phyloP scores from a whole-genome alignment of 2,888 invertebrate genomes.

The Asteroscopus sphinx region DNA sequence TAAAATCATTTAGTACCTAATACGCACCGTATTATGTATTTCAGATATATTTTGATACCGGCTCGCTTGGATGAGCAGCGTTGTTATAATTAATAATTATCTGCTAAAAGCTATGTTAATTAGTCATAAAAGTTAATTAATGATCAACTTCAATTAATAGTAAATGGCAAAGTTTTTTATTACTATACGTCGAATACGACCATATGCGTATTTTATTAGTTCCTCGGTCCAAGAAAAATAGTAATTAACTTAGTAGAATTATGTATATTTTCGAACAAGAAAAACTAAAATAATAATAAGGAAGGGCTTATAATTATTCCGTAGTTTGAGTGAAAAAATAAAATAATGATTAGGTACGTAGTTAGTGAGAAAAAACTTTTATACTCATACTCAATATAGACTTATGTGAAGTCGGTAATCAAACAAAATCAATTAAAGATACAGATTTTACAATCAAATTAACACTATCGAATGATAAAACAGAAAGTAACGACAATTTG shows the following conservation, averaged over 20 bases:
- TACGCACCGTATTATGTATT: too few relatives aligned
- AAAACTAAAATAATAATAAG: conserved; percentile 31
- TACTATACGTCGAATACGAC: conserved; percentile 1
- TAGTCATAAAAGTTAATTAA: conserved; percentile 22
- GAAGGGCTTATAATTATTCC: conserved; percentile 7
- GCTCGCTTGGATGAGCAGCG: background rate
- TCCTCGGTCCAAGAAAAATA: conserved; percentile 15
- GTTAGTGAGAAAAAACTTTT: too few relatives aligned
- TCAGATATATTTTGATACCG: background rate
- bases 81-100: conserved; percentile 19
- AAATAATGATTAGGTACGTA: too few relatives aligned
- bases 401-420: too few relatives aligned
- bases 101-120: conserved; percentile 14
- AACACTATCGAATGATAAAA: too few relatives aligned
- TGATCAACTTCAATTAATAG: conserved; percentile 12
- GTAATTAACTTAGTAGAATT: conserved; percentile 11
- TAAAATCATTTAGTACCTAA: too few relatives aligned
- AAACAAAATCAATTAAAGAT: background rate
- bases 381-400: too few relatives aligned
- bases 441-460: too few relatives aligned
- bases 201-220: conserved; percentile 33
- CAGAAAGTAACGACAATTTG: too few relatives aligned
- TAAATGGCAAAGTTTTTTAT: conserved; percentile 18
- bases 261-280: conserved; percentile 19
- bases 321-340: background rate